phyloP scores from a whole-genome alignment of 2,113 vertebrate species.

The Poeciliopsis retropinna region DNA sequence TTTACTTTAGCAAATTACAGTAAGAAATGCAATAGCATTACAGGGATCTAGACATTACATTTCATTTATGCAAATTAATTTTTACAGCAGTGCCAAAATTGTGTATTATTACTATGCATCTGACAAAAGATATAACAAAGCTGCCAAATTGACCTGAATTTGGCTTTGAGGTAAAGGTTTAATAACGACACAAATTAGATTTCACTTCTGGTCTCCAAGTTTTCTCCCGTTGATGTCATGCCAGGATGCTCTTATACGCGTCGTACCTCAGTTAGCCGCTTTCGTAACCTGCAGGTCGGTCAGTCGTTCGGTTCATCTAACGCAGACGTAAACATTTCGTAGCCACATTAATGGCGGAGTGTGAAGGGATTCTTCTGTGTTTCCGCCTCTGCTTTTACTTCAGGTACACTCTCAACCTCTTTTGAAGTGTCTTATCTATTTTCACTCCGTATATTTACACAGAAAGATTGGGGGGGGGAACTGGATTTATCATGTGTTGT shows the following conservation, averaged over 20 bases:
- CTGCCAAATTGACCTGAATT: too few species aligned
- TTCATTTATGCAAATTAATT: too few species aligned
- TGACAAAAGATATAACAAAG: too few species aligned
- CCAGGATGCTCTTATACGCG: constrained; percentile 19
- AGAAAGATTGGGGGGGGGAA: not conserved
- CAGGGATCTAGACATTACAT: too few species aligned
- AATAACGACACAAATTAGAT: too few species aligned
- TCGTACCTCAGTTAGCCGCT: constrained; percentile 40
- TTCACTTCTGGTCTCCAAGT: not conserved
- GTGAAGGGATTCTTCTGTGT: constrained; percentile 18
- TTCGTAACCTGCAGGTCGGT: constrained; percentile 16
- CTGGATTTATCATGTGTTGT: constrained; percentile 3
- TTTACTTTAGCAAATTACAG: too few species aligned
- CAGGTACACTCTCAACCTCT: constrained; percentile 15
- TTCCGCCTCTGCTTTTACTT: constrained; percentile 42
- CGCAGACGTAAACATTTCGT: not conserved
- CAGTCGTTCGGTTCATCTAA: constrained; percentile 1
- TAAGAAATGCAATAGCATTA: too few species aligned
- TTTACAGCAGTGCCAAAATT: too few species aligned
- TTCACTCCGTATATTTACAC: constrained; percentile 41
- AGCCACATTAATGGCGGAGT: not conserved
- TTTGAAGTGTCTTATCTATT: constrained; percentile 58
- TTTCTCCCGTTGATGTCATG: not conserved
- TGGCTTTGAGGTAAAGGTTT: too few species aligned
- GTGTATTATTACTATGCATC: too few species aligned